Base-by-base conservation (phyloP, 2,113 vertebrate genomes). In the Datnioides undecimradiatus region DNA sequence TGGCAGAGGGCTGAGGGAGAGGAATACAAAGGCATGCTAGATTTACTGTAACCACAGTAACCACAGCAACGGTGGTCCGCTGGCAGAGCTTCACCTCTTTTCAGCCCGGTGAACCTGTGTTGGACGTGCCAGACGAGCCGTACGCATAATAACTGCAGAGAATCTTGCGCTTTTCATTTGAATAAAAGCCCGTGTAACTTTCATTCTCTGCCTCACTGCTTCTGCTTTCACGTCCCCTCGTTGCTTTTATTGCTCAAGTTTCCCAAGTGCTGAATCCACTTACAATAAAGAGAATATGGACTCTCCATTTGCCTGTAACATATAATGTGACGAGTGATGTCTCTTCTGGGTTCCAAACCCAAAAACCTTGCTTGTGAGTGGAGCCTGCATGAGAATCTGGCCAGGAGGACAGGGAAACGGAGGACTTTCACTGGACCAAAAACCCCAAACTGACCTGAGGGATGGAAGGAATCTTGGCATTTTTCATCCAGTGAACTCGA, bases 401-500 rank as follows among this genome's bases (percentile, higher is more conserved):
- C 76, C 64, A 76, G n/a, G 17, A 60, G 60, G 59, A 76, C 23
- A 55, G 73, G 55, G 73, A 84, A 80, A 83, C 72, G 63, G 48
- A 82, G 49, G 31, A 66, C 57, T 72, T 88, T 75, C 58, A 78
- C 33, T 82, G 48, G 43, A 78, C 51, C 79, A 72, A 65, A 65
- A 82, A 79, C 70, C 59, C 60, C 34, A 69, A 76, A 86, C 78
- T 82, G 71, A 84, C 85, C 76, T 17, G 25, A 74, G 82, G 65
- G 82, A 87, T 69, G 62, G 55, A 67, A 87, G 48, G 83, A 83
- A 87, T 85, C 63, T 84, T 84, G 82, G 76, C 75, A 62, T 57
- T 43, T 58, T 43, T 73, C 71, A 52, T 76, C 40, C 38, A 54
- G 41, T 64, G 57, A 73, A 59, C 58, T 67, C 48, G 27, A 80